Base-by-base conservation (phyloP, 2,888 invertebrate species). In the Ganaspis brasiliensis region DNA sequence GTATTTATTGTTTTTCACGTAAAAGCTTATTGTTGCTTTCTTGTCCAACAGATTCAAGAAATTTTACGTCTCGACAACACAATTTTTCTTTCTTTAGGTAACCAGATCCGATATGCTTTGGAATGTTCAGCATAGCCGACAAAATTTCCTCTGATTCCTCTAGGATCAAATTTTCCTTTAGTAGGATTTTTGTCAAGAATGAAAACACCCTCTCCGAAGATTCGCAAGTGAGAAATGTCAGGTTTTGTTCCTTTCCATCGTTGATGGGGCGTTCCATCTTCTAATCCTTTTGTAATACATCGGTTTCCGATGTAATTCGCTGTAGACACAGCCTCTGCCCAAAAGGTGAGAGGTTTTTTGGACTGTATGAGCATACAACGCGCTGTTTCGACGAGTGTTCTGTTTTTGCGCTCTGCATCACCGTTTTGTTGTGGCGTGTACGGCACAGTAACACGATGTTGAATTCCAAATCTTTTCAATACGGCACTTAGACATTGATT, bases 341-440 rank as follows among this genome's bases (percentile, higher is more conserved):
- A 74, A 31, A 77, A 57, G 1, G 31, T 40, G n/a, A 55, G 74
- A 9, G 73, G 40, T 21, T 67, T 14, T 5, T 40, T n/a, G 4
- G 70, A 31, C 8, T 76, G 16, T 9, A 49, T 19, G 31, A 59
- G 16, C 76, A 76, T 73, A 49, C 76, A 76, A 2, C 70, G 61
- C 10, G 76, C 76, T 5, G 72, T 31, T 31, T 77, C 77, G 5
- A 74, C 77, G 52, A 77, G 24, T n/a, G 49, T 49, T n/a, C 49
- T 16, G 6, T 16, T 49, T 6, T 49, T 49, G n/a, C 49, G 49
- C n/a, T 78, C n/a, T 37, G 63, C 37, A 67, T 78, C 74, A 12
- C 76, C 77, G 81, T 89, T 90, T 57, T 87, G 86, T 74, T 88
- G 82, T 0, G 87, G 87, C 6, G 84, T 87, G 71, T 87, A 81